Evolutionary conservation across 2,888 invertebrate genomes (phyloP).

Genomic region (Dryobota labecula): DNA sequence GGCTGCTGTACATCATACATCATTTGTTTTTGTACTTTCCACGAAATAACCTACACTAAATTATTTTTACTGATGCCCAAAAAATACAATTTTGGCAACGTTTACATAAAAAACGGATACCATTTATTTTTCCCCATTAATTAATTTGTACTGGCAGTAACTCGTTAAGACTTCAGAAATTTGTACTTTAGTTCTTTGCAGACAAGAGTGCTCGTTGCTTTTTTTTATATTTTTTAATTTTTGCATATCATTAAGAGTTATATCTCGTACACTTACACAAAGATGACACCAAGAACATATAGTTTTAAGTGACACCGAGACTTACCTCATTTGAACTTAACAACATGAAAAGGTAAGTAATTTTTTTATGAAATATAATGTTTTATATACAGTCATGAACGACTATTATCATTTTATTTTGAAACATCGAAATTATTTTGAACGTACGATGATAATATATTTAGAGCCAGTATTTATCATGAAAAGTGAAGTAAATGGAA

Average conservation of each 20-base stretch:
- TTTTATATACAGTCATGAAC: slow-evolving; percentile 81
- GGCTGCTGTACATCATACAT: slow-evolving; percentile 75
- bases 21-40: slow-evolving; percentile 81
- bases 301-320: slow-evolving; percentile 82
- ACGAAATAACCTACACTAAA: slow-evolving; percentile 84
- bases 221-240: slow-evolving; percentile 70
- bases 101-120: slow-evolving; percentile 84
- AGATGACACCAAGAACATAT: slow-evolving; percentile 85
- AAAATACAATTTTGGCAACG: slow-evolving; percentile 89
- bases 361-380: slow-evolving; percentile 74
- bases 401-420: slow-evolving; percentile 70
- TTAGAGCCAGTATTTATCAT: slow-evolving; percentile 69
- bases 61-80: slow-evolving; percentile 83
- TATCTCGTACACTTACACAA: slow-evolving; percentile 78
- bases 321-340: slow-evolving; percentile 81
- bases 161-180: slow-evolving; percentile 87
- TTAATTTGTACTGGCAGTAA: slow-evolving; percentile 90
- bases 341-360: slow-evolving; percentile 61
- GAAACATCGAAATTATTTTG: slow-evolving; percentile 69
- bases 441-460: slow-evolving; percentile 63
- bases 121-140: slow-evolving; percentile 74
- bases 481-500: slow-evolving; percentile 66
- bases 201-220: slow-evolving; percentile 85
- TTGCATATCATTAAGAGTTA: slow-evolving; percentile 70
- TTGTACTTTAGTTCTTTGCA: slow-evolving; percentile 89